Evolutionary conservation across 2,113 vertebrate genomes (phyloP).

Genomic region (Monopterus albus): DNA sequence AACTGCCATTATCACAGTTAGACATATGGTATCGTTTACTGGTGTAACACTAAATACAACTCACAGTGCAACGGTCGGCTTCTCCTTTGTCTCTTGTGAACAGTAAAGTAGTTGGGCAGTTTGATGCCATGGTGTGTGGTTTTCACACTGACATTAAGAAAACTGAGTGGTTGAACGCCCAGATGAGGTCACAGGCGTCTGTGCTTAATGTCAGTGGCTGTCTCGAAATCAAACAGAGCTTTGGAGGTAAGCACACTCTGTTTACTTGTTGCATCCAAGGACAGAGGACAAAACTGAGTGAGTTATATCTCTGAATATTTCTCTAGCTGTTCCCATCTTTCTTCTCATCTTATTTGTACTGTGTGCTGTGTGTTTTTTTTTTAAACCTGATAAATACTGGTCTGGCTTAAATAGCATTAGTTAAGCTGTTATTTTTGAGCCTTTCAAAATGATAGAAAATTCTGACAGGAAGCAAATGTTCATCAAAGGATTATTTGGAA

Average conservation of each 20-base stretch:
- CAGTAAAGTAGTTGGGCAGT: conserved; percentile 22
- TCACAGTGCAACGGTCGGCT: background rate
- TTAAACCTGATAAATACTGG: background rate
- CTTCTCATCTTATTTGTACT: background rate
- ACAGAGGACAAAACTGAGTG: conserved; percentile 49
- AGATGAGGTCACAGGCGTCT: conserved; percentile 74
- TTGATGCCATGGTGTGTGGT: conserved; percentile 10
- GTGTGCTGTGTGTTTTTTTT: background rate
- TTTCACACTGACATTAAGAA: conserved; percentile 56
- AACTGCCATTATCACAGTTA: conserved; percentile 32
- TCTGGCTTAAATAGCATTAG: background rate
- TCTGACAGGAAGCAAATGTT: background rate
- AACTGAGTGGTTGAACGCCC: conserved; percentile 52
- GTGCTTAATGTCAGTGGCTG: conserved; percentile 51
- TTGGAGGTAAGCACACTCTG: conserved; percentile 28
- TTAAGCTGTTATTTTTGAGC: background rate
- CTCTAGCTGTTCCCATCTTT: background rate
- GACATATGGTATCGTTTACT: conserved; percentile 60
- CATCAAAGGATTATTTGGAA: background rate
- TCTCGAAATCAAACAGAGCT: conserved; percentile 56
- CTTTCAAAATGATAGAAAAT: background rate
- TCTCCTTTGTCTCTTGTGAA: conserved; percentile 23
- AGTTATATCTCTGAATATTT: conserved; percentile 25
- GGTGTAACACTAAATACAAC: conserved; percentile 28
- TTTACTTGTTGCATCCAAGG: conserved; percentile 37